phyloP scores from a whole-genome alignment of 2,113 vertebrate genomes.

The Megaceryle torquata region DNA sequence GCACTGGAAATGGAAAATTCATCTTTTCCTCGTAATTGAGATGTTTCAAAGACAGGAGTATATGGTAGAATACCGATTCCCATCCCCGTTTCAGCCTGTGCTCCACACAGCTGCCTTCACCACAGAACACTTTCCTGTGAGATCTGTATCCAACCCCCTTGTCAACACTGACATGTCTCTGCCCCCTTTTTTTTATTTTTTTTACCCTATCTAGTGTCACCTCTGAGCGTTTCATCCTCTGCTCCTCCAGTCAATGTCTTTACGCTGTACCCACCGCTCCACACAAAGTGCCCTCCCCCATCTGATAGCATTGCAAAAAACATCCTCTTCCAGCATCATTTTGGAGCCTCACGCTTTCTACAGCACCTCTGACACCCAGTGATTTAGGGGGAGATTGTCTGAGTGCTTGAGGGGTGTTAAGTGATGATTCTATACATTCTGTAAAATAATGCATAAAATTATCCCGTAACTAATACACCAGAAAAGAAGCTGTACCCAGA shows the following conservation, averaged over 20 bases:
- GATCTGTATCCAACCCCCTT: not conserved
- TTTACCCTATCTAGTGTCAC: not conserved
- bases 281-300: not conserved
- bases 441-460: not conserved
- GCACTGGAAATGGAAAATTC: slow-evolving; percentile 59
- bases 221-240: not conserved
- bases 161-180: not conserved
- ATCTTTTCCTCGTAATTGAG: slow-evolving; percentile 68
- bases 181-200: not conserved
- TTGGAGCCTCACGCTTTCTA: not conserved
- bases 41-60: slow-evolving; percentile 53
- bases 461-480: not conserved
- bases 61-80: not conserved
- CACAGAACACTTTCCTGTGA: not conserved
- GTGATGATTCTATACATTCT: not conserved
- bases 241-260: not conserved
- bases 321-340: not conserved
- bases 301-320: not conserved
- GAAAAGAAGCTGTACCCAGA: not conserved
- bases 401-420: not conserved
- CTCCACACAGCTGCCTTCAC: not conserved
- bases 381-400: not conserved
- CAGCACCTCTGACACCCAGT: not conserved
- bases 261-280: not conserved
- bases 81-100: not conserved